Evolutionary conservation across 2,797 vertebrate species (phyloP), one percentile per base, ranked within the genome.

Genomic region (Mastacembelus armatus): DNA sequence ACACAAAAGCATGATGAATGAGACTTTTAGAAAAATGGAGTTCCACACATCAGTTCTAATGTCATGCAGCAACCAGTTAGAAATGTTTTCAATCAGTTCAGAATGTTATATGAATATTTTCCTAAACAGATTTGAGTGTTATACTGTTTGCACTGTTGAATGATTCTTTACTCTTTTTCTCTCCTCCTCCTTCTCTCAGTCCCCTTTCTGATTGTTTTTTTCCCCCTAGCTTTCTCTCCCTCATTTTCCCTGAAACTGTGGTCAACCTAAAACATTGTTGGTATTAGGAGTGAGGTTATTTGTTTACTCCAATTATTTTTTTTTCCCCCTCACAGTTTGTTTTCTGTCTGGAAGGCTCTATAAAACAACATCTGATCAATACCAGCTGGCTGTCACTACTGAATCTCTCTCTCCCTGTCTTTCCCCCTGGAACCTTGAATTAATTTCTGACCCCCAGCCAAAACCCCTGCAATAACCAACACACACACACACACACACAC

Each of bases 301-400:
- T 71, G 43, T 73, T 73, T 75, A 51, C 49, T 73, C 48, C 48
- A 65, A 59, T 77, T 70, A 62, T 66, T 68, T 52, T 63, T 72
- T 48, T 24, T 24, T 19, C 16, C 27, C 18, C 48, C 44, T 26
- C 44, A 5, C 5, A 10, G 50, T 80, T 73, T 84, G 40, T 83
- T 84, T 81, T 64, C 68, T 56, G 14, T 71, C 54, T 75, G 48
- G 40, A 86, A 66, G 55, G 45, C 61, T 71, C 72, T 10, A 77
- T 84, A 80, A 81, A 85, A 78, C 49, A 70, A 60, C 66, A 54
- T 69, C 52, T 61, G 72, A 87, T 91, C 80, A 8, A 85, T 86
- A 74, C 6, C 1, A 35, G 66, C 27, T 47, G 44, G 69, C 63
- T 65, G 49, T 47, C 16, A 30, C 54, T 24, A 51, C 56, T 71